These are phyloP conservation scores for Trachythela sp. DNA, from an alignment of 64 coral and sea anemone genomes.

Conservation along the genomic window DNA sequence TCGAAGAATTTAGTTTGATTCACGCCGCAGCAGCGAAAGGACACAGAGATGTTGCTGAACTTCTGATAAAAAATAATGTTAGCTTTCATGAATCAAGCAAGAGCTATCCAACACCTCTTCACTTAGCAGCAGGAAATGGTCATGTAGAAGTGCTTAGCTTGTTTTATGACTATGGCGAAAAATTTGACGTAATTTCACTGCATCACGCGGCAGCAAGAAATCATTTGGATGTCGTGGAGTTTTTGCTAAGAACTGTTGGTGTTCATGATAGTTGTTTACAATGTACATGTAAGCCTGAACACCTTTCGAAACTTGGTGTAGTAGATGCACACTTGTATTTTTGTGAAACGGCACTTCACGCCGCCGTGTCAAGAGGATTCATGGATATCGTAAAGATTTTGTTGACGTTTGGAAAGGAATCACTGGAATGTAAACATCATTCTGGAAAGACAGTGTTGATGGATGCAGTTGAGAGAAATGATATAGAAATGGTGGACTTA, in stretches of 20 bases:
- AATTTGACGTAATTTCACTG: not conserved
- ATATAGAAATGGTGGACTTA: not conserved
- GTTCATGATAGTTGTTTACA: not conserved
- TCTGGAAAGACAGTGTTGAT: slow-evolving; percentile 4
- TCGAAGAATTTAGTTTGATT: not conserved
- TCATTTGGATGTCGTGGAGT: not conserved
- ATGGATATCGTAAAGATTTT: not conserved
- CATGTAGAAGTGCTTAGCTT: not conserved
- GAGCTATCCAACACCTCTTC: not conserved
- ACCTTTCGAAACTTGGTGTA: not conserved
- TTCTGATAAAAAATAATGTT: not conserved
- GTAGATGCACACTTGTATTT: not conserved
- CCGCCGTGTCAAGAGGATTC: not conserved
- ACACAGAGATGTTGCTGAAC: not conserved
- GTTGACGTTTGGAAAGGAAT: not conserved
- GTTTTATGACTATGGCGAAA: not conserved
- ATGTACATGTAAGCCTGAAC: not conserved
- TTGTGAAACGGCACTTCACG: slow-evolving; percentile 3
- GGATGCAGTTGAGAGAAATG: slow-evolving; percentile 3
- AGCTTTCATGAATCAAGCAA: not conserved
- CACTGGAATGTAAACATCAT: not conserved
- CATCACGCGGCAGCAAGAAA: not conserved
- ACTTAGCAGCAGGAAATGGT: not conserved
- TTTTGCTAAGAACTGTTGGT: not conserved
- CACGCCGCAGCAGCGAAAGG: not conserved